Conservation (phyloP, 2,113 vertebrate genomes). For the Antigone vipio region DNA sequence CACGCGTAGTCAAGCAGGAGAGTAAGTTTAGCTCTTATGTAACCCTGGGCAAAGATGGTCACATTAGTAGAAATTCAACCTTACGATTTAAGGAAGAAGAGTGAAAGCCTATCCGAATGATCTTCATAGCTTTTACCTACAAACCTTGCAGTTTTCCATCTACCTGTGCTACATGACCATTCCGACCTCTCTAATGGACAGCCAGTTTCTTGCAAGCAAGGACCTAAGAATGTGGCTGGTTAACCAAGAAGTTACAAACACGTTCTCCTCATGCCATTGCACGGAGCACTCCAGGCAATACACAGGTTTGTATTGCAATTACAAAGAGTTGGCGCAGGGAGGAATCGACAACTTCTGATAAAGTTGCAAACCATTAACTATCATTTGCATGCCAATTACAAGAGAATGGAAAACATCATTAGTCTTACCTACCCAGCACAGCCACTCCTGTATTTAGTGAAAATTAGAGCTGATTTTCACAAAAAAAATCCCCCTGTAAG, state of each 20-base stretch:
- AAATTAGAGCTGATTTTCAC: slow-evolving; percentile 55
- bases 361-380: slow-evolving; percentile 22
- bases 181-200: background rate
- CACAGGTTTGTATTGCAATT: background rate
- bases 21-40: background rate
- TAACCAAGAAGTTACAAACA: background rate
- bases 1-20: background rate
- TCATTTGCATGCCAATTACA: slow-evolving; percentile 43
- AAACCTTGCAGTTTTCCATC: background rate
- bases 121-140: background rate
- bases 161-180: background rate
- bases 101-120: background rate
- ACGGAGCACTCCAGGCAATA: background rate
- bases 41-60: background rate
- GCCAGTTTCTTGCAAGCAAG: background rate
- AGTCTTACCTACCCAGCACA: background rate
- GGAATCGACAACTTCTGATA: background rate
- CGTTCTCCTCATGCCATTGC: background rate
- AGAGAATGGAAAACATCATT: background rate
- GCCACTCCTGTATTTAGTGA: background rate
- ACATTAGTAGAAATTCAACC: background rate
- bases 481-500: background rate
- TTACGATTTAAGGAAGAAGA: background rate
- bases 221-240: background rate
- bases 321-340: background rate